Conservation (phyloP, 2,888 invertebrate genomes). For the Cremastinae sp. region DNA sequence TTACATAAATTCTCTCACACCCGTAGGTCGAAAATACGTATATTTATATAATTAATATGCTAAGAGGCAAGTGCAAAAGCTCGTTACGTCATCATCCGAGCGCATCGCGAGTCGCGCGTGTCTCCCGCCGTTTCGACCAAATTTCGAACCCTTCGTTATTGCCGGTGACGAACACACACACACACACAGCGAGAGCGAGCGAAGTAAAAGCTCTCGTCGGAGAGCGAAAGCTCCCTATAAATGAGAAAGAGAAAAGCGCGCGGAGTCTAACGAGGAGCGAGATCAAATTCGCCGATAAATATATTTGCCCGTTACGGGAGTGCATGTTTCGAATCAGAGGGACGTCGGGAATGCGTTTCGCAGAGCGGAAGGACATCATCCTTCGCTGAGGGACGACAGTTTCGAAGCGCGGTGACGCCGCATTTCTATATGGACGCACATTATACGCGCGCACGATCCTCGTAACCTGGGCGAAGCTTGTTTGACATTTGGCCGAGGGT, state of each 20-base stretch:
- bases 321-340: background rate
- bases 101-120: background rate
- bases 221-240: constrained; percentile 2
- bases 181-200: constrained; percentile 22
- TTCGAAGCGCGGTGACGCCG: background rate
- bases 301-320: background rate
- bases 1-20: background rate
- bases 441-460: constrained; percentile 5
- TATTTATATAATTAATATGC: constrained; percentile 12
- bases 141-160: background rate
- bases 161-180: no score
- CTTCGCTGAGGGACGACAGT: no score
- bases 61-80: constrained; percentile 54
- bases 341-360: background rate
- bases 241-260: constrained; percentile 2
- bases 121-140: background rate
- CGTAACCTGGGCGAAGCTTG: constrained; percentile 55
- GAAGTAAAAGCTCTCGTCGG: background rate
- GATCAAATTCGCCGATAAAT: constrained; percentile 19
- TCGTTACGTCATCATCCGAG: constrained; percentile 51
- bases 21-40: no score
- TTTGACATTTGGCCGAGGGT: constrained; percentile 72
- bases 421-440: constrained; percentile 12
- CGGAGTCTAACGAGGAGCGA: constrained; percentile 5
- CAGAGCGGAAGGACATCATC: no score